phyloP scores from a whole-genome alignment of 2,888 invertebrate species.

The Caenorhabditis wallacei region DNA sequence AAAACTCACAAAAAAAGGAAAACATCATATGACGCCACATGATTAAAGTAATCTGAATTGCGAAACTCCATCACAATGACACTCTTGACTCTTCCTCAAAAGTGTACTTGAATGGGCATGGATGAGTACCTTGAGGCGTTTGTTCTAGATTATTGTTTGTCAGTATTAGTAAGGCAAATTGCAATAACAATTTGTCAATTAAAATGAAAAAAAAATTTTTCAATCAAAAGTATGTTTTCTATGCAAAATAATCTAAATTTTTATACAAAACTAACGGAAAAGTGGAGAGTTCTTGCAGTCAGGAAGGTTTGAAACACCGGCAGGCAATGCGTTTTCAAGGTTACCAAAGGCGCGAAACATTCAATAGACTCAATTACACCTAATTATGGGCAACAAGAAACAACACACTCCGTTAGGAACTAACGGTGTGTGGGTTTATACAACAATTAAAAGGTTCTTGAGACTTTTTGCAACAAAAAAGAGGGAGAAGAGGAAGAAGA shows the following conservation, averaged over 20 bases:
- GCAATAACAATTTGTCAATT: slow-evolving; percentile 28
- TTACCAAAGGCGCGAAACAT: slow-evolving; percentile 39
- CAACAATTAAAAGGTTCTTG: slow-evolving; percentile 39
- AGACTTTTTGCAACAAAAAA: slow-evolving; percentile 12
- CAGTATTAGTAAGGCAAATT: slow-evolving; percentile 38
- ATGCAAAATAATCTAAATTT: too few relatives aligned
- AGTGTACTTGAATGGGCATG: slow-evolving; percentile 46
- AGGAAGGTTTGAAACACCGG: slow-evolving; percentile 4
- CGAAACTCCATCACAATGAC: slow-evolving; percentile 40
- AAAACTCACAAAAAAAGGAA: too few relatives aligned
- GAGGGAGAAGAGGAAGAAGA: slow-evolving; percentile 1
- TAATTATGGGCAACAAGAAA: slow-evolving; percentile 47
- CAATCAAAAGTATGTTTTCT: too few relatives aligned
- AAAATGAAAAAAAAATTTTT: slow-evolving; percentile 8
- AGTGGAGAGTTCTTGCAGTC: too few relatives aligned
- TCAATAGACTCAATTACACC: slow-evolving; percentile 59
- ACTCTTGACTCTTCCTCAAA: slow-evolving; percentile 56
- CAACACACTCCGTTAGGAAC: slow-evolving; percentile 38
- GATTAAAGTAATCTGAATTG: slow-evolving; percentile 42
- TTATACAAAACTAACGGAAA: too few relatives aligned
- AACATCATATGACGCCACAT: too few relatives aligned
- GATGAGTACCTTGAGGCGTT: slow-evolving; percentile 41
- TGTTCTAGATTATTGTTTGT: slow-evolving; percentile 43
- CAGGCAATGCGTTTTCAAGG: slow-evolving; percentile 39
- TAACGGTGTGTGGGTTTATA: slow-evolving; percentile 42